Evolutionary conservation across 1,140 invertebrate species (phyloP).

Genomic region (Euwallacea fornicatus): DNA sequence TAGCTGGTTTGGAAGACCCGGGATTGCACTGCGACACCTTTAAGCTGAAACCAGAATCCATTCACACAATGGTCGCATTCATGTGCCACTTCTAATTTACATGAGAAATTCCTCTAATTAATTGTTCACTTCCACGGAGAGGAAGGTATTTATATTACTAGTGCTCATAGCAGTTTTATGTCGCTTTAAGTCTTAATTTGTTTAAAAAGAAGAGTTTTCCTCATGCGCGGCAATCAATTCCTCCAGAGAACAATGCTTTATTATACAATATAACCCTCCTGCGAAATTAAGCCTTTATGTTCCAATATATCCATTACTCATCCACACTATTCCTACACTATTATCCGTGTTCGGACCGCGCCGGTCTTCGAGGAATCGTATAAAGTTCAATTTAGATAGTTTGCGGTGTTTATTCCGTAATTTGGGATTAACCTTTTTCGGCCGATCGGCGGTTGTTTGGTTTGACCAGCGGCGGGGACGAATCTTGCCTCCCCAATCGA

Average conservation of each 20-base stretch:
- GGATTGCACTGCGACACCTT: too few relatives aligned
- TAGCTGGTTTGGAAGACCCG: too few relatives aligned
- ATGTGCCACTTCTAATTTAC: too few relatives aligned
- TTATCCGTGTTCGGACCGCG: constrained; percentile 33
- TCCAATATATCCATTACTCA: constrained; percentile 52
- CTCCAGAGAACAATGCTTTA: constrained; percentile 54
- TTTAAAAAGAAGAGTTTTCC: too few relatives aligned
- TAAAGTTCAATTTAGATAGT: constrained; percentile 34
- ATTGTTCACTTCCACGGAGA: too few relatives aligned
- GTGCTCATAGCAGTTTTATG: too few relatives aligned
- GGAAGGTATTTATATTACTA: too few relatives aligned
- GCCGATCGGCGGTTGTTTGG: constrained; percentile 13
- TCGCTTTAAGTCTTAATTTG: too few relatives aligned
- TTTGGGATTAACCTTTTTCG: constrained; percentile 27
- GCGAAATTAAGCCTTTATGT: constrained; percentile 53
- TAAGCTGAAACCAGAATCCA: too few relatives aligned
- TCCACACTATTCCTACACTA: constrained; percentile 43
- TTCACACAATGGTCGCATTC: too few relatives aligned
- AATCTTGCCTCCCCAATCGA: neutral
- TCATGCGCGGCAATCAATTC: constrained; percentile 38
- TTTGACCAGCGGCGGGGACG: neutral
- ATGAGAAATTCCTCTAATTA: too few relatives aligned
- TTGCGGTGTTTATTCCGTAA: constrained; percentile 29
- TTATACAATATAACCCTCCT: constrained; percentile 52
- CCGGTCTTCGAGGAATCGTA: constrained; percentile 31